Base-by-base conservation (phyloP, 1,140 invertebrate species). In the Colletes gigas region DNA sequence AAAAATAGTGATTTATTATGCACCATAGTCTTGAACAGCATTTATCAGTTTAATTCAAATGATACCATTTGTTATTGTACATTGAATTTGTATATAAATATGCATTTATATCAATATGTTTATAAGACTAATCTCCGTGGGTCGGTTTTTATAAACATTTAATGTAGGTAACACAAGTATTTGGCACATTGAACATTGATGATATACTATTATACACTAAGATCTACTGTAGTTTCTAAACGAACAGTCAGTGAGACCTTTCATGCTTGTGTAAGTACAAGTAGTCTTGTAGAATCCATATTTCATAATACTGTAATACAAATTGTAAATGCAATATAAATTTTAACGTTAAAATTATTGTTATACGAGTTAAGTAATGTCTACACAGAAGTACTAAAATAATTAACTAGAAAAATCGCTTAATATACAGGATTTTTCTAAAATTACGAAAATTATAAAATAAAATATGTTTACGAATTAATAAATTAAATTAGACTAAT, bases 111-210 rank as follows among this genome's bases (percentile, higher is more conserved):
- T 80, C 5, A 72, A 78, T 85, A 71, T 77, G 67, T 82, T 82
- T 69, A 84, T 80, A 86, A 55, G 68, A 73, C 71, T 75, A 79
- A 54, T 77, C 77, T 59, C 73, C 78, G 72, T 21, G 66, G 52
- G 39, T 87, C 67, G 80, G 88, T 70, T 44, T 83, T 89, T 85
- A 74, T 90, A 89, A 92, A 92, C 90, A 92, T 89, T 91, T 89
- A 90, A 90, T 92, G 87, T 92, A 88, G 82, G 71, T 91, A 93
- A 92, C 90, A 92, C 83, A 89, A 92, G 83, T 92, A 92, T 93
- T 93, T 92, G 92, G 92, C 91, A 92, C 91, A 93, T 92, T 85
- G 82, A 93, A 92, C 91, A 92, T 89, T 88, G 74, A 93, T 88
- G 74, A 89, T 86, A 88, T 74, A 75, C 83, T 74, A 82, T 14